Evolutionary conservation across 2,113 vertebrate genomes (phyloP).

Genomic region (Mirounga angustirostris): DNA sequence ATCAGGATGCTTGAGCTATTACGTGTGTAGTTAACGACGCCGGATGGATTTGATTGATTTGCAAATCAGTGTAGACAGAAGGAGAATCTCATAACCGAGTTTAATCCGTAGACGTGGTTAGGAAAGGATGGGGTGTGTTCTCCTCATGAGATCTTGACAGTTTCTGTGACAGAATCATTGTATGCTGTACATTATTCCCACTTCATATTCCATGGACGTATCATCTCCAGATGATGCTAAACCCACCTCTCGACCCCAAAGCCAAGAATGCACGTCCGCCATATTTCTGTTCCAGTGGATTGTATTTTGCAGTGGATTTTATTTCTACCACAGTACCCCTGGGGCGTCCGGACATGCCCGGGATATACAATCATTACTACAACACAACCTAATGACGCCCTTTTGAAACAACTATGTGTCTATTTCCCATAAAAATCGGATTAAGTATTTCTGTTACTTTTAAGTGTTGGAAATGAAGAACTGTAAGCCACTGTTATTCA

Average conservation of each 20-base stretch:
- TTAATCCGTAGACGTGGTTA: not conserved
- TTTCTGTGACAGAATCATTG: not conserved
- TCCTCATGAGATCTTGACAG: not conserved
- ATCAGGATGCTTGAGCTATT: not conserved
- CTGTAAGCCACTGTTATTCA: fast-evolving
- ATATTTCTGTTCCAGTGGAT: too few relatives aligned
- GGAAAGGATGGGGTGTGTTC: not conserved
- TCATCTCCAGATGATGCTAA: not conserved
- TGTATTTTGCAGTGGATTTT: not conserved
- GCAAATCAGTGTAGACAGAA: not conserved
- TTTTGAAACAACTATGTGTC: not conserved
- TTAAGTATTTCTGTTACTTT: not conserved
- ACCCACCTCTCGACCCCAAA: fast-evolving
- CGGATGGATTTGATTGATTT: not conserved
- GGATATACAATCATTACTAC: too few relatives aligned
- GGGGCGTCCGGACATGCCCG: fast-evolving
- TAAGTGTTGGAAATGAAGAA: fast-evolving
- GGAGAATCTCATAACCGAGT: not conserved
- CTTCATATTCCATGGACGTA: not conserved
- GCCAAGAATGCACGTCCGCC: fast-evolving
- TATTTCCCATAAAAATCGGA: too few relatives aligned
- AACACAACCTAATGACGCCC: fast-evolving
- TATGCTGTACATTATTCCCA: fast-evolving
- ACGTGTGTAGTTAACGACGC: not conserved
- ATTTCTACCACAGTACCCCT: fast-evolving